Conservation (phyloP, 2,888 invertebrate species). For the Junonia oenone region DNA sequence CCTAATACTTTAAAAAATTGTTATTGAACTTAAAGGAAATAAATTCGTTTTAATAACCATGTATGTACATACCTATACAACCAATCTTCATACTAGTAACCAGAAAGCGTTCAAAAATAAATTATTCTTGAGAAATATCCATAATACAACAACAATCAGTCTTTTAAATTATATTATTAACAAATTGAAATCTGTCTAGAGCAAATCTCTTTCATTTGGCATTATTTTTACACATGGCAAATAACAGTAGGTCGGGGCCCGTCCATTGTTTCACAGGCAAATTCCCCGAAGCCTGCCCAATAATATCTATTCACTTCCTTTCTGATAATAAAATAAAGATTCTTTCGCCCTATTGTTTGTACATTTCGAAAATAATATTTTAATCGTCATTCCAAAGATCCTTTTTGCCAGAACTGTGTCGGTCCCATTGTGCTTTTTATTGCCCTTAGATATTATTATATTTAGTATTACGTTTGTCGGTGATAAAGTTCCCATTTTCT, state of each 20-base stretch:
- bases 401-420: conserved; percentile 43
- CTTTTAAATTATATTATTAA: background rate
- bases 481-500: conserved; percentile 21
- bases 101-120: no score
- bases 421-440: conserved; percentile 59
- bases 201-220: conserved; percentile 32
- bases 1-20: no score
- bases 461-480: conserved; percentile 40
- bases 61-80: no score
- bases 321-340: conserved; percentile 63
- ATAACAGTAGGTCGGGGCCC: conserved; percentile 38
- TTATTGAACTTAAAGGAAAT: no score
- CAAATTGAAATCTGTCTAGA: conserved; percentile 12
- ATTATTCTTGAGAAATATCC: no score
- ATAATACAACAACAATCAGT: background rate
- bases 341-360: conserved; percentile 59
- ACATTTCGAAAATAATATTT: conserved; percentile 62
- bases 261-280: conserved; percentile 49
- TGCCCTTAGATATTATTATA: conserved; percentile 49
- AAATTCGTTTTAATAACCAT: no score
- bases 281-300: conserved; percentile 58
- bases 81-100: no score
- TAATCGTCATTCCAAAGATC: conserved; percentile 60
- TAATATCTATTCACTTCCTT: conserved; percentile 73
- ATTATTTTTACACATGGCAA: conserved; percentile 44